Evolutionary conservation across 2,888 invertebrate species (phyloP).

Genomic region (Orthosia gothica): DNA sequence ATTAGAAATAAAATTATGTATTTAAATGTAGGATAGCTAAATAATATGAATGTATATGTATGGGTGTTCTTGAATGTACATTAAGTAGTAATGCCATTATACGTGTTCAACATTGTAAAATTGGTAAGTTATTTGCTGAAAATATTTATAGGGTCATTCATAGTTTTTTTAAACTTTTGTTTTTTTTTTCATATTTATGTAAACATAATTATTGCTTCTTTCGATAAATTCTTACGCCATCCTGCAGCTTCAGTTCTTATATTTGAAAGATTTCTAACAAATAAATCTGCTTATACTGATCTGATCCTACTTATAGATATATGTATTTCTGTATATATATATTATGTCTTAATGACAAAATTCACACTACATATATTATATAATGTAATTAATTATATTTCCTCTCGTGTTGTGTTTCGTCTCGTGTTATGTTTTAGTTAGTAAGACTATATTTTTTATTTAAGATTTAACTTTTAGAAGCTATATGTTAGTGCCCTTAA

Average conservation of each 20-base stretch:
- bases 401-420: background rate
- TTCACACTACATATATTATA: conserved; percentile 1
- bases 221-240: background rate
- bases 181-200: background rate
- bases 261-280: background rate
- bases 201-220: background rate
- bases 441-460: background rate
- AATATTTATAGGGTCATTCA: conserved; percentile 15
- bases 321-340: background rate
- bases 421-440: background rate
- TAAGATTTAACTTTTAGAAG: no score
- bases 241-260: background rate
- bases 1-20: background rate
- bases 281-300: background rate
- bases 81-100: conserved; percentile 80
- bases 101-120: conserved; percentile 81
- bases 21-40: conserved; percentile 36
- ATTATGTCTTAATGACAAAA: background rate
- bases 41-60: conserved; percentile 41
- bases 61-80: conserved; percentile 68
- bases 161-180: background rate
- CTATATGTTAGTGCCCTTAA: background rate
- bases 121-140: conserved; percentile 45
- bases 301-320: background rate
- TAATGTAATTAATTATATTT: conserved; percentile 9